Evolutionary conservation across 2,797 vertebrate species (phyloP), one percentile per base, ranked within the genome.

Genomic region (Philypnodon macrostomus): DNA sequence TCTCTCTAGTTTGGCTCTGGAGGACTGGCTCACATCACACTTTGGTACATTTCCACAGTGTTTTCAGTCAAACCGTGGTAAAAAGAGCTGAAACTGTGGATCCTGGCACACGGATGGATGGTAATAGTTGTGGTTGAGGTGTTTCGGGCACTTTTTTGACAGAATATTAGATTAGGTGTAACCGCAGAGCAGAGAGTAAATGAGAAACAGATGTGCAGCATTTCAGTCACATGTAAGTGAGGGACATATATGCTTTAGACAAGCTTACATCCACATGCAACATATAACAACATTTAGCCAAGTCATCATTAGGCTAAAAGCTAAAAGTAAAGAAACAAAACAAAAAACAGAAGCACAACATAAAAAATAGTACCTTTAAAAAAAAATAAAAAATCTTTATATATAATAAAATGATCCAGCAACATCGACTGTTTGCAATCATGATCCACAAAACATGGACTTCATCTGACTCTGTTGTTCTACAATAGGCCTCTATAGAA

Each of bases 141-240:
- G 16, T 44, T 60, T 48, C 26, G 60, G 65, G 55, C 16, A n/a
- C n/a, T n/a, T 9, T 31, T 58, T 49, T 55, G 54, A 53, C 52
- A 48, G 31, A 21, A 5, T 49, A 65, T 76, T 41, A 13, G 65
- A 73, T 67, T 41, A 53, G 63, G 58, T 57, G 63, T 21, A 53
- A 59, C 47, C 67, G 70, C 50, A 58, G 2, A n/a, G n/a, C n/a
- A n/a, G n/a, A n/a, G n/a, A n/a, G 32, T 37, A 72, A 80, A 90
- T 87, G 63, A 72, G 50, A 44, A 82, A 67, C 87, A 90, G 80
- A 88, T 90, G 87, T 83, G n/a, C n/a, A 21, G 54, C 67, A 52
- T 58, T 27, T 53, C 54, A 36, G 12, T 11, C 26, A 7, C 32
- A 34, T 44, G 42, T 35, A 7, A 6, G 34, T 16, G 17, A 29